Conservation (phyloP, 2,888 invertebrate genomes). For the Eledona agricola region DNA sequence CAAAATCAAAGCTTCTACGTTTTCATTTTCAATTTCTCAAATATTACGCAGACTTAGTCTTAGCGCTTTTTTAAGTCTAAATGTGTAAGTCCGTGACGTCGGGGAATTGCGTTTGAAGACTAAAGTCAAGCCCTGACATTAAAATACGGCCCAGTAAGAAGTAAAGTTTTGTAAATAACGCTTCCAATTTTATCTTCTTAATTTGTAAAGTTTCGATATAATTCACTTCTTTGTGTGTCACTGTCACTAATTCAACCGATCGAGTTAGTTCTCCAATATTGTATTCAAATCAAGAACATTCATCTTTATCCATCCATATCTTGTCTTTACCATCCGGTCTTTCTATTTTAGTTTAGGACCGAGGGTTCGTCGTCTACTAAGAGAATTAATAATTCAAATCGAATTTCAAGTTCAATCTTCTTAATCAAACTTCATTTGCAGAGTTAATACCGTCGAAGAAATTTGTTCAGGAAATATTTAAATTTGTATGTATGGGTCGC, state of each 20-base stretch:
- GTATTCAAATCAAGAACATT: conserved; percentile 30
- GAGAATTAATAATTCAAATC: neutral
- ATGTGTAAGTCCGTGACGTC: too few species aligned
- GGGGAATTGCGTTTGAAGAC: too few species aligned
- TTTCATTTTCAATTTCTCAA: too few species aligned
- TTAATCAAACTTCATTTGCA: neutral
- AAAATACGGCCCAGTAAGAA: conserved; percentile 2
- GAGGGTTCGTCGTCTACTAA: neutral
- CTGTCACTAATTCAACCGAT: conserved; percentile 18
- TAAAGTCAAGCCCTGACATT: too few species aligned
- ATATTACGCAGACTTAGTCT: too few species aligned
- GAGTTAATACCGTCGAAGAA: conserved; percentile 1
- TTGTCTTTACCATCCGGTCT: conserved; percentile 13
- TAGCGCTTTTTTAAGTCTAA: too few species aligned
- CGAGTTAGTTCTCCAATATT: conserved; percentile 16
- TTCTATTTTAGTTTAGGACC: conserved; percentile 12
- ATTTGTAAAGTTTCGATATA: conserved; percentile 18
- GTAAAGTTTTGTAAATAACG: conserved; percentile 11
- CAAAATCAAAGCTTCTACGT: too few species aligned
- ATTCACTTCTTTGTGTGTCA: conserved; percentile 9
- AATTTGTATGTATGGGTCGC: neutral
- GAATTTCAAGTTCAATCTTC: conserved; percentile 1
- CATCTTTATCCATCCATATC: conserved; percentile 22
- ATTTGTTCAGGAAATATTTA: conserved; percentile 2
- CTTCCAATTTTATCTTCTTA: conserved; percentile 17